phyloP scores from a whole-genome alignment of 2,113 vertebrate species.

The Acrocephalus kingi region DNA sequence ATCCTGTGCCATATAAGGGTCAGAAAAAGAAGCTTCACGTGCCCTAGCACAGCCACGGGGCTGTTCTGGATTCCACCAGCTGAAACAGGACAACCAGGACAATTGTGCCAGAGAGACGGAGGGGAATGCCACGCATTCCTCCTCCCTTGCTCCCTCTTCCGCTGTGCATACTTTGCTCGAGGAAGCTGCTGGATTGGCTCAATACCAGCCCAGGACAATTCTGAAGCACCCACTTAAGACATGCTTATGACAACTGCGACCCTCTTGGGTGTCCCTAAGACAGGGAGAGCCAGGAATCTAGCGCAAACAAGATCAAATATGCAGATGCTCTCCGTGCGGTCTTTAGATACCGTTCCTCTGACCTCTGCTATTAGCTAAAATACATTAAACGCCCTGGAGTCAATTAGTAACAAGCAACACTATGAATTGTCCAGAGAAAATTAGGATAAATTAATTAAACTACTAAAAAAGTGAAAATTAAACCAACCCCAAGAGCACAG shows the following conservation, averaged over 20 bases:
- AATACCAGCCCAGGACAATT: background rate
- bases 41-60: background rate
- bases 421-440: background rate
- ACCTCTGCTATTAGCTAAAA: background rate
- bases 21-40: background rate
- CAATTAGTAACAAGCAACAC: background rate
- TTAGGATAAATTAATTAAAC: background rate
- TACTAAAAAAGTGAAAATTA: background rate
- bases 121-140: background rate
- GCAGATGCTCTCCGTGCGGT: background rate
- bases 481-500: background rate
- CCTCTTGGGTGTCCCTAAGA: conserved; percentile 5
- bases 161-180: rapidly evolving
- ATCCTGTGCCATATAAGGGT: background rate
- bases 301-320: background rate
- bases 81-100: conserved; percentile 12
- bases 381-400: background rate
- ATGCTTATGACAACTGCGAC: conserved; percentile 6
- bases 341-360: background rate
- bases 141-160: background rate
- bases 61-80: background rate
- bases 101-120: background rate
- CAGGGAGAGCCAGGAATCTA: background rate
- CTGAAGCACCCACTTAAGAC: background rate
- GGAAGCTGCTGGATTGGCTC: background rate